Percentiles rank a stretch among this genome's conserved stretches.
These are phyloP conservation scores for Ditula angustiorana DNA, from an alignment of 2,888 invertebrate species.

Conservation along the genomic window DNA sequence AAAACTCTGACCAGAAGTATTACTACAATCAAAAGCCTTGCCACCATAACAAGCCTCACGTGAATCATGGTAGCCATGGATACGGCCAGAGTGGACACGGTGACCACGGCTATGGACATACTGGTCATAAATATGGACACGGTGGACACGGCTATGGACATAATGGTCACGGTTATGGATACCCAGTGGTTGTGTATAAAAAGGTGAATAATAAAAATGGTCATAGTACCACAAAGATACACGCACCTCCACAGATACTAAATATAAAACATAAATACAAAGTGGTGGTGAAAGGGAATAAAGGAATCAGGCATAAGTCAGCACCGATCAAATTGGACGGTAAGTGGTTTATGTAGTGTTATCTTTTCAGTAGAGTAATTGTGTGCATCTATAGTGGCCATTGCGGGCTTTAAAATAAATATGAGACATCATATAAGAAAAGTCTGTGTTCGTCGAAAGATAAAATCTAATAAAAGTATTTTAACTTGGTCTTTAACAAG, in stretches of 20 bases:
- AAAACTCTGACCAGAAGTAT: conserved; percentile 42
- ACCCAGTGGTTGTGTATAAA: conserved; percentile 47
- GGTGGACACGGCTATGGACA: conserved; percentile 5
- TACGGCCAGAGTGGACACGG: conserved; percentile 34
- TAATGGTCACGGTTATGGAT: conserved; percentile 21
- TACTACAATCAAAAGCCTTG: conserved; percentile 35
- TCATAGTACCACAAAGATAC: conserved; percentile 53
- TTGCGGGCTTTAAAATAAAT: too few species aligned
- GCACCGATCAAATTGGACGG: conserved; percentile 60
- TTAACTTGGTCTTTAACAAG: too few species aligned
- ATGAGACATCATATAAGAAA: too few species aligned
- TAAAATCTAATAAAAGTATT: too few species aligned
- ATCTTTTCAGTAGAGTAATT: not conserved
- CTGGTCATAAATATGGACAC: conserved; percentile 10
- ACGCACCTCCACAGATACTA: conserved; percentile 66
- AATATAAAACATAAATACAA: conserved; percentile 66
- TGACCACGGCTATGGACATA: conserved; percentile 7
- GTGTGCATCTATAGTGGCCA: too few species aligned
- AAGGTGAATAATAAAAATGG: conserved; percentile 51
- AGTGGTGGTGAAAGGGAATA: conserved; percentile 68
- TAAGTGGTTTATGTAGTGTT: conserved; percentile 49
- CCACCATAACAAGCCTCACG: conserved; percentile 16
- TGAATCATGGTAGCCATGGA: conserved; percentile 22
- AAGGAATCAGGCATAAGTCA: conserved; percentile 51
- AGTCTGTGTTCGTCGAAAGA: too few species aligned